Evolutionary conservation across 2,888 invertebrate genomes (phyloP).

Genomic region (Pachymerium ferrugineum): DNA sequence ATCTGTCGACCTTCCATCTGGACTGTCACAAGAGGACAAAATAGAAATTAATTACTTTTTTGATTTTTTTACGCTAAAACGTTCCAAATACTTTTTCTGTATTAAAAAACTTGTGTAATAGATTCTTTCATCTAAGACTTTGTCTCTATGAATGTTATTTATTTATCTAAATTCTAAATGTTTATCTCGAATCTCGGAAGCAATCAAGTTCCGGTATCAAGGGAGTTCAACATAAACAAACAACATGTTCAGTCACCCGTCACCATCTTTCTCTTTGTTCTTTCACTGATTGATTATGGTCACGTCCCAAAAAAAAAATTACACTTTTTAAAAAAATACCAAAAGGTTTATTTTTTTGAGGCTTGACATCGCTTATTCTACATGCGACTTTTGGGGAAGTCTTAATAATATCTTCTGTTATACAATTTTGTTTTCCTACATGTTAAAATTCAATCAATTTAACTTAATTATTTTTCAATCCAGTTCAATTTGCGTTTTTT

Average conservation of each 20-base stretch:
- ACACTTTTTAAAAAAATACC: background rate
- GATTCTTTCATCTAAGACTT: background rate
- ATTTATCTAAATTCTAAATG: no score
- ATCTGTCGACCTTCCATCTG: background rate
- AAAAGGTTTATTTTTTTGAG: background rate
- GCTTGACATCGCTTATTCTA: no score
- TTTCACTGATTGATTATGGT: background rate
- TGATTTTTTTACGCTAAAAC: background rate
- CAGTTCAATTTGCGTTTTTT: no score
- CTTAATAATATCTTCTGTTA: no score
- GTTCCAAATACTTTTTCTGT: background rate
- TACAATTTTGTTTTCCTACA: no score
- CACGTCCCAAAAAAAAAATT: background rate
- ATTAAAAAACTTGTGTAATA: background rate
- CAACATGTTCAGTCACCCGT: constrained; percentile 22
- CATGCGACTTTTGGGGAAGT: no score
- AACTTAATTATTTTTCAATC: no score
- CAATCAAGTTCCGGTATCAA: background rate
- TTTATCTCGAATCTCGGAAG: background rate
- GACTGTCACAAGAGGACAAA: background rate
- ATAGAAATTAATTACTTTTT: no score
- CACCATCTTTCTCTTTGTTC: constrained; percentile 15
- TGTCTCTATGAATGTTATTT: no score
- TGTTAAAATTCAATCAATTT: no score
- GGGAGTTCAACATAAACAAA: constrained; percentile 22